Evolutionary conservation across 2,888 invertebrate species (phyloP), one percentile per base, ranked within the genome.

Genomic region (Periphyllus acericola): DNA sequence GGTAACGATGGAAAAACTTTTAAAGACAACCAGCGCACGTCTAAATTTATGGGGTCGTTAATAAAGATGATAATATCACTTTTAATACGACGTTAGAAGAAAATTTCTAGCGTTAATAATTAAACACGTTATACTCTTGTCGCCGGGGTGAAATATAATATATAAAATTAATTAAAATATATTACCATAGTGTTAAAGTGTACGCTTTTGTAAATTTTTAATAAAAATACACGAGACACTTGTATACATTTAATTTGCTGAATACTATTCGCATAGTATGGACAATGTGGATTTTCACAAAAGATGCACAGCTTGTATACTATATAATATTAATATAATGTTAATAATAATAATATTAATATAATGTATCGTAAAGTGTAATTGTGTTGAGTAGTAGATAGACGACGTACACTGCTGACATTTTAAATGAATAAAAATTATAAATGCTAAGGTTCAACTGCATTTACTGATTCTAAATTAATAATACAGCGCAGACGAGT

Each of bases 21-120:
- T n/a, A 82, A 29, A 82, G n/a, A 19, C 25, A 34, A n/a, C 32
- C 32, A 29, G 21, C 3, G 68, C 68, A 68, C 72, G 72, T 46
- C 29, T 72, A 32, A 72, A 82, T 72, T 72, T 82, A 82, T 82
- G 72, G 82, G 19, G 9, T 82, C 72, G 72, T 82, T 82, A 82
- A 82, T 72, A 71, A 82, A 82, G 72, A 82, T 52, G 72, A 72
- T 52, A 72, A 32, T 78, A 78, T 82, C 71, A 25, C 46, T 72
- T 72, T 82, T 71, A 25, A 71, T 25, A 32, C 71, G 32, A 71
- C 32, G 82, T 46, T 71, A 29, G 32, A 46, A 72, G 72, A 72
- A 82, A 82, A 72, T 82, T 52, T 17, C 17, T 32, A 72, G 25
- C 52, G 72, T 82, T 82, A 68, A 80, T 82, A 82, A 71, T 82